Percentiles rank a stretch among this genome's conserved stretches.
These are phyloP conservation scores for Pyrgus malvae DNA, from an alignment of 2,888 invertebrate species.

Conservation along the genomic window DNA sequence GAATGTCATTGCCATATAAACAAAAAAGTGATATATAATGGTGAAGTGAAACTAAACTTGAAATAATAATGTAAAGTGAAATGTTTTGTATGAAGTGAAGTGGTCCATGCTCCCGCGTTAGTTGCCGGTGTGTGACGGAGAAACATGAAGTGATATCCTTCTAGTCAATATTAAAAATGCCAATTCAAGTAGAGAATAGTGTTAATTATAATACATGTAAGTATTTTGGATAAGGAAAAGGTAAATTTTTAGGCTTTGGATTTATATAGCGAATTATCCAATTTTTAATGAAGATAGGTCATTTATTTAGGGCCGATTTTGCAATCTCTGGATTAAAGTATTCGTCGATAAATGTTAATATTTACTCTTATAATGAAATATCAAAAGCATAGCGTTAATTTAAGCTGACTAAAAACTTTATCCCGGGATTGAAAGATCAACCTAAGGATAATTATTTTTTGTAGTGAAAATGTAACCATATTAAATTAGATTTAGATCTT, in stretches of 20 bases:
- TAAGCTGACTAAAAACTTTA: too few species aligned
- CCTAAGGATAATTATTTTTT: too few species aligned
- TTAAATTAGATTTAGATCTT: background rate
- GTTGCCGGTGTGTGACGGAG: slow-evolving; percentile 28
- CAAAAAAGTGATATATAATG: slow-evolving; percentile 32
- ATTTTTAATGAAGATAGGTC: too few species aligned
- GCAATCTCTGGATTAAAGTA: too few species aligned
- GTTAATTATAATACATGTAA: slow-evolving; percentile 75
- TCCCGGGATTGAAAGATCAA: too few species aligned
- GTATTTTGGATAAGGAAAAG: slow-evolving; percentile 39
- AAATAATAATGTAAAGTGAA: slow-evolving; percentile 31
- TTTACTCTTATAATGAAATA: too few species aligned
- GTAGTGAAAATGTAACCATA: background rate
- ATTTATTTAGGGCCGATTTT: too few species aligned
- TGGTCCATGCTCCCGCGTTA: slow-evolving; percentile 33
- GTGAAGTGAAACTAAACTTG: slow-evolving; percentile 36
- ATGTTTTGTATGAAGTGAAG: slow-evolving; percentile 39
- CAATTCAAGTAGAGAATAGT: slow-evolving; percentile 75
- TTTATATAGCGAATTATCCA: too few species aligned
- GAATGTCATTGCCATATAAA: slow-evolving; percentile 34
- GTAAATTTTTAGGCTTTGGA: background rate
- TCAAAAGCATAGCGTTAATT: too few species aligned
- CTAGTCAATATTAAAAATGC: slow-evolving; percentile 57
- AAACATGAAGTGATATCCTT: slow-evolving; percentile 46
- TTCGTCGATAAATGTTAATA: too few species aligned